Evolutionary conservation across 2,797 vertebrate genomes (phyloP).

Genomic region (Poeciliopsis presidionis): DNA sequence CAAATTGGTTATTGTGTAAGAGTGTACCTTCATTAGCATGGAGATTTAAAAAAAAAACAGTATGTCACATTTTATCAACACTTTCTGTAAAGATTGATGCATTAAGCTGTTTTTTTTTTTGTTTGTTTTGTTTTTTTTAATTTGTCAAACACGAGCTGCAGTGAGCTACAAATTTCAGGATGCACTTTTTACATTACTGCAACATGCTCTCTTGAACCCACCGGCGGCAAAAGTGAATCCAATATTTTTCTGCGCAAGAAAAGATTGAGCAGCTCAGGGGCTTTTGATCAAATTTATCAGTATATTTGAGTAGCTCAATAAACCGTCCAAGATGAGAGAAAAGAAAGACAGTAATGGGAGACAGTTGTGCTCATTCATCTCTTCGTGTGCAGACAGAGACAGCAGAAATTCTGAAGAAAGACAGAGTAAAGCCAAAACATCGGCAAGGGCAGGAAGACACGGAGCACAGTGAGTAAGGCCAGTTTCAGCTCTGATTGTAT

Average conservation of each 20-base stretch:
- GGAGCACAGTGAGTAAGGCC: constrained; percentile 55
- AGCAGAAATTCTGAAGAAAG: constrained; percentile 49
- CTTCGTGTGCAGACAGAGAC: constrained; percentile 48
- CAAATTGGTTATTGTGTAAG: neutral
- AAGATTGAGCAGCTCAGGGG: constrained; percentile 27
- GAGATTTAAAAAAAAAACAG: neutral
- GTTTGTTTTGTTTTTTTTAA: neutral
- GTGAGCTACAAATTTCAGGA: constrained; percentile 7
- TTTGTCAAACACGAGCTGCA: neutral
- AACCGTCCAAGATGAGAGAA: constrained; percentile 28
- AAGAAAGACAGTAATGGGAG: constrained; percentile 32
- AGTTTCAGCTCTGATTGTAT: constrained; percentile 64
- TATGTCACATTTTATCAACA: neutral
- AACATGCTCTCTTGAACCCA: constrained; percentile 14
- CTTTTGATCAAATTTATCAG: constrained; percentile 55
- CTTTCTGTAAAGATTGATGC: neutral
- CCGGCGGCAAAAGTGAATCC: constrained; percentile 12
- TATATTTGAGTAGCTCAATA: constrained; percentile 44
- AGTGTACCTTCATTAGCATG: neutral
- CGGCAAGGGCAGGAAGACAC: constrained; percentile 67
- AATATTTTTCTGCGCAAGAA: constrained; percentile 12
- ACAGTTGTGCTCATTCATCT: constrained; percentile 55
- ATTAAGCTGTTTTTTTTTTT: constrained; percentile 3
- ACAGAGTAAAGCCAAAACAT: constrained; percentile 55
- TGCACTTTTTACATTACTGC: constrained; percentile 9